Percentiles rank a stretch among this genome's conserved stretches.
phyloP scores from a whole-genome alignment of 2,113 vertebrate species.

The Podiceps cristatus region DNA sequence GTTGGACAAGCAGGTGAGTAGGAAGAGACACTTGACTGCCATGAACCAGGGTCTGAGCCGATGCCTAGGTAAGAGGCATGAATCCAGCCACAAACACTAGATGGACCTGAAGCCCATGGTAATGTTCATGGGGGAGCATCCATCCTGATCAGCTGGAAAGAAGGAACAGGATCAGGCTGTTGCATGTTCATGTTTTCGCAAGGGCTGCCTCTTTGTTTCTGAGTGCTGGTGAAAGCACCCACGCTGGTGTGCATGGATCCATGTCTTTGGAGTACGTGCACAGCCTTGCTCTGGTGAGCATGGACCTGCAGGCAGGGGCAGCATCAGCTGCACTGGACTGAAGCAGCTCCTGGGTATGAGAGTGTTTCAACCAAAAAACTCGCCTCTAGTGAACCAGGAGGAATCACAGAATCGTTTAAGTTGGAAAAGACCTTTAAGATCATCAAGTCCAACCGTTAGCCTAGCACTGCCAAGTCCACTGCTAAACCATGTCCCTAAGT shows the following conservation, averaged over 20 bases:
- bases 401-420: background rate
- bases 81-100: background rate
- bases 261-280: background rate
- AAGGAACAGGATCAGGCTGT: background rate
- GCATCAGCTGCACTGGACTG: background rate
- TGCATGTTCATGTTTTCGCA: background rate
- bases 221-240: background rate
- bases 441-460: no score
- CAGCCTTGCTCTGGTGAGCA: background rate
- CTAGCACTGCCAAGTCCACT: no score
- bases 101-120: background rate
- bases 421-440: no score
- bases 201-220: background rate
- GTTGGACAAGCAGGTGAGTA: background rate
- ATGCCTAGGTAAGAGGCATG: background rate
- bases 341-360: background rate
- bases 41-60: background rate
- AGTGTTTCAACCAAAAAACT: background rate
- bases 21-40: background rate
- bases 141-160: background rate
- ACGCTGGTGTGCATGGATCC: fast-evolving
- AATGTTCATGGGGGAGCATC: fast-evolving
- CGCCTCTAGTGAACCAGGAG: background rate
- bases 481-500: no score
- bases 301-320: background rate